phyloP scores from a whole-genome alignment of 2,888 invertebrate genomes.

The Sialis lutaria region DNA sequence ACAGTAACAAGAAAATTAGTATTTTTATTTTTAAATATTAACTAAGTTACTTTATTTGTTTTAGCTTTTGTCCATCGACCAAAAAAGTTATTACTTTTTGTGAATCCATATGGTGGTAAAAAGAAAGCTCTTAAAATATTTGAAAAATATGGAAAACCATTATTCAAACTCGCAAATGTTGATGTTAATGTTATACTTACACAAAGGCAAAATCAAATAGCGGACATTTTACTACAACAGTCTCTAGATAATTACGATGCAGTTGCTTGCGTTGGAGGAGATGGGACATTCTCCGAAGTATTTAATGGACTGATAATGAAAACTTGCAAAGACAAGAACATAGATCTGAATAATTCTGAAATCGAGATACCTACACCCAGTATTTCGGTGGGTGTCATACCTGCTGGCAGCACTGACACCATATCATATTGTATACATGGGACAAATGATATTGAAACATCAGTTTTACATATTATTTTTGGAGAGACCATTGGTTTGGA shows the following conservation, averaged over 20 bases:
- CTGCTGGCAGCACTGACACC: constrained; percentile 58
- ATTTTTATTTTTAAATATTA: constrained; percentile 11
- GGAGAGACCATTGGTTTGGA: constrained; percentile 59
- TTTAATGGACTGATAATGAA: constrained; percentile 51
- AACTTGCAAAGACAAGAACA: constrained; percentile 30
- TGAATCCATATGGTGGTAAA: constrained; percentile 74
- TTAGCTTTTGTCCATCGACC: constrained; percentile 40
- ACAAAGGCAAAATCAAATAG: constrained; percentile 59
- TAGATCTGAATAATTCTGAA: constrained; percentile 34
- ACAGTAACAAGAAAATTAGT: constrained; percentile 22
- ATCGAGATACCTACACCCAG: constrained; percentile 29
- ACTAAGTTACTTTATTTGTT: background rate
- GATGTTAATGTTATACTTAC: constrained; percentile 50
- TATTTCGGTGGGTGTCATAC: constrained; percentile 42
- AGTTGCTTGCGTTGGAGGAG: constrained; percentile 69
- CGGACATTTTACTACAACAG: constrained; percentile 41
- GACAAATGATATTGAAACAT: constrained; percentile 59
- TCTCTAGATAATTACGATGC: constrained; percentile 44
- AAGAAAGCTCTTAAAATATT: constrained; percentile 54
- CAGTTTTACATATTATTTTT: constrained; percentile 65
- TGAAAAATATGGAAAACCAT: constrained; percentile 49
- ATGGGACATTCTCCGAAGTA: constrained; percentile 72
- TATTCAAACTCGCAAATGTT: constrained; percentile 44
- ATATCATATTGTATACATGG: constrained; percentile 66
- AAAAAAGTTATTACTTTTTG: constrained; percentile 53